Evolutionary conservation across 2,888 invertebrate genomes (phyloP), one percentile per base, ranked within the genome.

Genomic region (Smittia sp.): DNA sequence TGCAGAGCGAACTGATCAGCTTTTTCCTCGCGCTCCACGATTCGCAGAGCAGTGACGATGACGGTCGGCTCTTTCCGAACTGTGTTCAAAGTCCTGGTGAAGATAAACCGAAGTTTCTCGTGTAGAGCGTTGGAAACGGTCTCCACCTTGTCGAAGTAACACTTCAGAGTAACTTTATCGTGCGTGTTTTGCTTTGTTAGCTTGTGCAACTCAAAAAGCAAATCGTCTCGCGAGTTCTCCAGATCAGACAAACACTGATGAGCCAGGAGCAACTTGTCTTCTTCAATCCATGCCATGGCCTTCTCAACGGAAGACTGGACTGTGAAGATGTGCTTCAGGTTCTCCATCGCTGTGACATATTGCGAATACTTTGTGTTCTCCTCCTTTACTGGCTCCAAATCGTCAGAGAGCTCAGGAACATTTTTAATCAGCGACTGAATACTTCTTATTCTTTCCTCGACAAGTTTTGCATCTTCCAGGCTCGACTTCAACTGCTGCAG

Each of bases 261-360:
- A 4, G 98, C 96, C 81, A 95, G 93, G 1, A 99, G 82, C 6
- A 98, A 84, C 81, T 98, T 97, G 63, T 96, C 97, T 77, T 98
- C 97, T 76, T 90, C 92, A 75, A 99, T 98, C 85, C 94, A 91
- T 74, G 93, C 91, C 80, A 94, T 92, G 0, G 98, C 96, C 81
- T 94, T 96, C 74, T 94, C 91, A 0, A 98, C 94, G 83, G 95
- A 96, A 78, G 96, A 96, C 9, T 96, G 97, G 0, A 98, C 96
- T 62, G 96, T 97, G 79, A 98, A 98, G 76, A 99, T 97, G 79
- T 98, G 97, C 80, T 97, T 98, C 27, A 99, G 85, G 80, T 99
- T 99, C 80, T 99, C 98, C 86, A 95, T 96, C 0, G 98, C 98
- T 0, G 98, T 97, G 1, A 96, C 96, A 82, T 97, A 96, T 80